A percentile compares a stretch with the other conserved stretches of the same genome.
These are phyloP conservation scores for Elgaria multicarinata DNA, from an alignment of 2,113 vertebrate genomes.

Conservation along the genomic window DNA sequence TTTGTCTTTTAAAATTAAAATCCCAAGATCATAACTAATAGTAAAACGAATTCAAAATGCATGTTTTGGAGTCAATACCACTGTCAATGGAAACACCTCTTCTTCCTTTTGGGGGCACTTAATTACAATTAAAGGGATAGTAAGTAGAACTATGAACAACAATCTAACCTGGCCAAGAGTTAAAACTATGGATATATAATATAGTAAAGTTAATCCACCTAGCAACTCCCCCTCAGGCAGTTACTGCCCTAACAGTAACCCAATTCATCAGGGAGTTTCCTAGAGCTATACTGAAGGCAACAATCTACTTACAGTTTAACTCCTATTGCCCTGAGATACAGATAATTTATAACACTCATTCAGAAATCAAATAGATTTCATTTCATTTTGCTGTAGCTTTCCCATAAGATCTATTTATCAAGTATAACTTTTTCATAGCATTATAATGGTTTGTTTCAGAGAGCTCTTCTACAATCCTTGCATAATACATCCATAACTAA, in stretches of 20 bases:
- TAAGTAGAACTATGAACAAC: not conserved
- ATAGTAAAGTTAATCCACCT: not conserved
- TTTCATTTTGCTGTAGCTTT: not conserved
- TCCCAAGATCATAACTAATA: too few relatives aligned
- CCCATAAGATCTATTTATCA: not conserved
- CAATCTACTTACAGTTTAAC: not conserved
- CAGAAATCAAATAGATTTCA: not conserved
- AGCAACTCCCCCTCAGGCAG: not conserved
- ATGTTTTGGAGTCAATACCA: not conserved
- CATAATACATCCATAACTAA: not conserved
- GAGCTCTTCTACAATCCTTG: not conserved
- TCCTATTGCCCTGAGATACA: not conserved
- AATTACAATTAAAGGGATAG: not conserved
- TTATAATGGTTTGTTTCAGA: not conserved
- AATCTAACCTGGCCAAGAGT: not conserved
- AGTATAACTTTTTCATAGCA: not conserved
- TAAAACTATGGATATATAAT: not conserved
- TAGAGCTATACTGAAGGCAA: not conserved
- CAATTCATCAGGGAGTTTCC: not conserved
- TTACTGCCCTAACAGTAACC: not conserved
- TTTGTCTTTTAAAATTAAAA: too few relatives aligned
- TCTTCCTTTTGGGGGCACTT: not conserved
- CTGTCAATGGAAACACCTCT: not conserved
- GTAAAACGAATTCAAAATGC: not conserved
- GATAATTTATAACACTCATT: not conserved